A percentile compares a stretch with the other conserved stretches of the same genome.
Conservation (phyloP, 2,888 invertebrate genomes). For the Nudaria mundana region DNA sequence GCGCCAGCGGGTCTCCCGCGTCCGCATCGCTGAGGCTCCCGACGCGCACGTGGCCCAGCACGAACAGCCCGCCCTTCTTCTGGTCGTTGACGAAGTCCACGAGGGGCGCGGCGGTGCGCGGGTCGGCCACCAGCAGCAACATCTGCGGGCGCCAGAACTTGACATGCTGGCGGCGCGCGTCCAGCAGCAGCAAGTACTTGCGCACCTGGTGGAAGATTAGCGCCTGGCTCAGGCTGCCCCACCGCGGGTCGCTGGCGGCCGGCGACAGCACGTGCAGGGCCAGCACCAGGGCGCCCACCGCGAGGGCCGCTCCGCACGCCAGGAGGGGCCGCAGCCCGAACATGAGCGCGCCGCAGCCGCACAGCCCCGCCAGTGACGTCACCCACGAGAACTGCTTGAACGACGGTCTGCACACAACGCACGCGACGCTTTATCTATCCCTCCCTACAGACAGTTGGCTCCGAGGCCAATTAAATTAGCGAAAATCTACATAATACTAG, state of each 20-base stretch:
- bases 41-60: slow-evolving; percentile 68
- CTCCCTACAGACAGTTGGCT: too few relatives aligned
- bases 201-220: slow-evolving; percentile 97
- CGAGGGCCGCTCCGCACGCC: slow-evolving; percentile 90
- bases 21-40: slow-evolving; percentile 62
- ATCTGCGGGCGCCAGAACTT: slow-evolving; percentile 99
- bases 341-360: slow-evolving; percentile 95
- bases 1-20: slow-evolving; percentile 62
- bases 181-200: slow-evolving; percentile 97
- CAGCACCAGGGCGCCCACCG: slow-evolving; percentile 92
- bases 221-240: slow-evolving; percentile 99
- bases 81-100: slow-evolving; percentile 99
- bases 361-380: slow-evolving; percentile 92
- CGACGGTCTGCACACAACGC: slow-evolving; percentile 86
- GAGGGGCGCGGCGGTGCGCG: slow-evolving; percentile 93
- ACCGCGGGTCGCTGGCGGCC: slow-evolving; percentile 88
- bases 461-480: too few relatives aligned
- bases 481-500: too few relatives aligned
- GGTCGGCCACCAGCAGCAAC: slow-evolving; percentile 94
- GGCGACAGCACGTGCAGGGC: slow-evolving; percentile 95
- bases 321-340: slow-evolving; percentile 96
- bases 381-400: slow-evolving; percentile 98
- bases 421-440: too few relatives aligned
- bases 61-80: slow-evolving; percentile 87
- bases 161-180: slow-evolving; percentile 98